Base-by-base conservation (phyloP, 2,113 vertebrate genomes). In the Leptobrachium ailaonicum region DNA sequence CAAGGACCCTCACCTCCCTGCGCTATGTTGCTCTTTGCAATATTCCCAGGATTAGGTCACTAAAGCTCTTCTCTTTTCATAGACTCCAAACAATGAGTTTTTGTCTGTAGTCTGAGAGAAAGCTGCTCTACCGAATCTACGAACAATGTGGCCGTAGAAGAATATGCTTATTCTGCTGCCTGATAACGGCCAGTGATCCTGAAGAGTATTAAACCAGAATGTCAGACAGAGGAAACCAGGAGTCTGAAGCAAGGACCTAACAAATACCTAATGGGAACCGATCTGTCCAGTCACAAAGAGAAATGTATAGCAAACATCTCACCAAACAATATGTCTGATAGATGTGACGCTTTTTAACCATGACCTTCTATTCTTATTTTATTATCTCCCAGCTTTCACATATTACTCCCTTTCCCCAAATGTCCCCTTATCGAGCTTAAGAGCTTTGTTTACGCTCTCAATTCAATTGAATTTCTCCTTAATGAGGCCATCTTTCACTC, bases 101-200 rank as follows among this genome's bases (percentile, higher is more conserved):
- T 74, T 80, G 78, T 80, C 45, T n/a, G 63, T 60, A 67, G 78
- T 32, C 78, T 80, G 78, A 71, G 63, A 74, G 78, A 80, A 80
- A 67, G 62, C 71, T 73, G 63, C 47, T 45, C 41, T 40, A 32
- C 50, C 9, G 11, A 58, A 69, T 14, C 47, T 40, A 58, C 14
- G 66, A 68, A 79, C 78, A 80, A 80, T 74, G 45, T 44, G 41
- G 13, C 47, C 40, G 50, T 40, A 67, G 71, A 67, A 67, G 32
- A 73, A 73, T 56, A 68, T 74, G 45, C 63, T 62, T 41, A 58
- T 53, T 75, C 42, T 47, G 53, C 40, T 44, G 62, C 43, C 5
- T 41, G 71, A 58, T 72, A 79, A 71, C 44, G 10, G 68, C 43
- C 6, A 50, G 13, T 50, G 47, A 50, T 73, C 60, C n/a, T 9